Percentiles rank a stretch among this genome's conserved stretches.
phyloP scores from a whole-genome alignment of 2,888 invertebrate genomes.

The Eurois occulta region DNA sequence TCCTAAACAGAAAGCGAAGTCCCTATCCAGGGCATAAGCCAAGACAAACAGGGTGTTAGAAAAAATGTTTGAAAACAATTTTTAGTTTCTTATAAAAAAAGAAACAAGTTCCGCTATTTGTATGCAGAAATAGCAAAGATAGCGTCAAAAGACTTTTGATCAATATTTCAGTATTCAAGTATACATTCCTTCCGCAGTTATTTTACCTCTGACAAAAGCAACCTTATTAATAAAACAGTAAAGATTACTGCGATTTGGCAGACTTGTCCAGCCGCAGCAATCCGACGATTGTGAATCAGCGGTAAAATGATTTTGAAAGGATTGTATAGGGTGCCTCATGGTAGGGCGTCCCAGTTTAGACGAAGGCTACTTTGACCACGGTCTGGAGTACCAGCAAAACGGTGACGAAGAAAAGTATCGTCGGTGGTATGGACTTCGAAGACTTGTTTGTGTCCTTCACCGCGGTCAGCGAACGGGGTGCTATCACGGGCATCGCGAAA shows the following conservation, averaged over 20 bases:
- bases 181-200: not conserved
- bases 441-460: slow-evolving; percentile 62
- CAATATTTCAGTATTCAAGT: not conserved
- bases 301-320: not conserved
- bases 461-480: slow-evolving; percentile 63
- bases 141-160: not conserved
- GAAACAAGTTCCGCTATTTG: not conserved
- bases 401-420: slow-evolving; percentile 84
- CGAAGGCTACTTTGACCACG: slow-evolving; percentile 83
- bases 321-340: slow-evolving; percentile 31
- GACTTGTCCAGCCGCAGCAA: not conserved
- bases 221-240: not conserved
- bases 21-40: not conserved
- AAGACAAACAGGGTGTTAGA: slow-evolving; percentile 6
- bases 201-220: not conserved
- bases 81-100: not conserved
- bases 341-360: slow-evolving; percentile 65
- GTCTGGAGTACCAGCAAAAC: slow-evolving; percentile 84
- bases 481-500: slow-evolving; percentile 78
- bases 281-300: not conserved
- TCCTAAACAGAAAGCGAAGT: slow-evolving; percentile 9
- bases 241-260: not conserved
- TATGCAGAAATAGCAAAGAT: slow-evolving; percentile 2
- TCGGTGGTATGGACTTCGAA: slow-evolving; percentile 75
- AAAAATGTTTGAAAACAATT: not conserved